A percentile compares a stretch with the other conserved stretches of the same genome.
Conservation (phyloP, 2,113 vertebrate species). For the Rhea americana region DNA sequence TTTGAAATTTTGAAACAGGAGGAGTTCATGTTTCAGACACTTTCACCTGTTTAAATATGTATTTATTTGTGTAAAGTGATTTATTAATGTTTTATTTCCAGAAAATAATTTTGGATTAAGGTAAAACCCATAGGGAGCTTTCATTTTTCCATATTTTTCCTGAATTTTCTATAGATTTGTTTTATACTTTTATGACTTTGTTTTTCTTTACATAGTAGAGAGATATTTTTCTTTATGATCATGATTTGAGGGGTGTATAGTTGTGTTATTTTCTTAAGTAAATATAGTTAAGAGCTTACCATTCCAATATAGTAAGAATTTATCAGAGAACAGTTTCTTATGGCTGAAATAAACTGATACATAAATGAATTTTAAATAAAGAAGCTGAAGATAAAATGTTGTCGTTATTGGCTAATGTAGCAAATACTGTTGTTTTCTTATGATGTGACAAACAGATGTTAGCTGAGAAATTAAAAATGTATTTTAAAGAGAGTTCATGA, state of each 20-base stretch:
- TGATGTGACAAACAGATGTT: not conserved
- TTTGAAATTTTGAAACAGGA: not conserved
- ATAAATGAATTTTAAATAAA: conserved; percentile 55
- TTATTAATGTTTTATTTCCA: conserved; percentile 32
- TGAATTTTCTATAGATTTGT: conserved; percentile 10
- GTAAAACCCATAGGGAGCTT: not conserved
- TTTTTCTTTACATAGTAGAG: conserved; percentile 6
- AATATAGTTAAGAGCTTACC: conserved; percentile 7
- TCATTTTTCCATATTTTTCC: conserved; percentile 16
- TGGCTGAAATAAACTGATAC: conserved; percentile 22
- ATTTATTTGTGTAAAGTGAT: conserved; percentile 52
- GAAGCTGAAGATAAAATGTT: conserved; percentile 16
- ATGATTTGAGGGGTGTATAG: not conserved
- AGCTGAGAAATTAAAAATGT: not conserved
- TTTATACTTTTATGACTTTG: not conserved
- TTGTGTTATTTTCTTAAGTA: conserved; percentile 58
- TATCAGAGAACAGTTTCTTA: conserved; percentile 41
- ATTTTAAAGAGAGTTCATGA: not conserved
- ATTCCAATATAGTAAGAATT: conserved; percentile 25
- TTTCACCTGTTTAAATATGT: conserved; percentile 19
- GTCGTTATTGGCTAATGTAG: not conserved
- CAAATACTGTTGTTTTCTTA: not conserved
- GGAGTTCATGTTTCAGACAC: not conserved
- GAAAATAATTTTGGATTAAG: not conserved
- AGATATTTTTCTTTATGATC: not conserved